Conservation (phyloP, 1,140 invertebrate species). For the honey bee (Apis mellifera) region DNA sequence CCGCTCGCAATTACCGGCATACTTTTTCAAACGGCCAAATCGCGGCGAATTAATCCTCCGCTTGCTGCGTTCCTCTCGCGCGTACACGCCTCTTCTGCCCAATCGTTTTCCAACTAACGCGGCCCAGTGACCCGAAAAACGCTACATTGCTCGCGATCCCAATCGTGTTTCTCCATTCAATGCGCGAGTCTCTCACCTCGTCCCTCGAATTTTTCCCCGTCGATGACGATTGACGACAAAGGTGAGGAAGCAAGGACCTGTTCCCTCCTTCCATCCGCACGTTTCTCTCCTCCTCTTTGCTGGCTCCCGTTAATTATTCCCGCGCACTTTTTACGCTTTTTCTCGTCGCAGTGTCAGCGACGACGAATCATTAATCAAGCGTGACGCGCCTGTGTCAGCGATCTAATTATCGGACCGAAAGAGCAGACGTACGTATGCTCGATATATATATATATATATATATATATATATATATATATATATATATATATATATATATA, state of each 20-base stretch:
- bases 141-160: constrained; percentile 50
- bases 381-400: constrained; percentile 36
- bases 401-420: constrained; percentile 55
- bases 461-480: too few species aligned
- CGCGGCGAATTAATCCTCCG: constrained; percentile 6
- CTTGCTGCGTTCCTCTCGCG: neutral
- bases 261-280: neutral
- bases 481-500: too few species aligned
- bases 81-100: constrained; percentile 24
- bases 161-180: neutral
- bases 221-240: neutral
- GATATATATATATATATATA: too few species aligned
- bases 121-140: constrained; percentile 73
- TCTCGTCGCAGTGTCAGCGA: constrained; percentile 13
- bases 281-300: neutral
- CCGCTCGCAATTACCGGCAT: constrained; percentile 9
- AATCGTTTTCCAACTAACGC: constrained; percentile 54
- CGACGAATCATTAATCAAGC: constrained; percentile 57
- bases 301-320: constrained; percentile 59
- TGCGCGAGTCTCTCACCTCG: too few species aligned
- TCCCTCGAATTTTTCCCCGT: neutral
- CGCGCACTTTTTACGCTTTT: constrained; percentile 35
- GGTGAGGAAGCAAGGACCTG: neutral
- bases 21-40: constrained; percentile 35
- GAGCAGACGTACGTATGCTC: constrained; percentile 7